A percentile compares a stretch with the other conserved stretches of the same genome.
Conservation (phyloP, 2,797 vertebrate species). For the Pseudochaenichthys georgianus region DNA sequence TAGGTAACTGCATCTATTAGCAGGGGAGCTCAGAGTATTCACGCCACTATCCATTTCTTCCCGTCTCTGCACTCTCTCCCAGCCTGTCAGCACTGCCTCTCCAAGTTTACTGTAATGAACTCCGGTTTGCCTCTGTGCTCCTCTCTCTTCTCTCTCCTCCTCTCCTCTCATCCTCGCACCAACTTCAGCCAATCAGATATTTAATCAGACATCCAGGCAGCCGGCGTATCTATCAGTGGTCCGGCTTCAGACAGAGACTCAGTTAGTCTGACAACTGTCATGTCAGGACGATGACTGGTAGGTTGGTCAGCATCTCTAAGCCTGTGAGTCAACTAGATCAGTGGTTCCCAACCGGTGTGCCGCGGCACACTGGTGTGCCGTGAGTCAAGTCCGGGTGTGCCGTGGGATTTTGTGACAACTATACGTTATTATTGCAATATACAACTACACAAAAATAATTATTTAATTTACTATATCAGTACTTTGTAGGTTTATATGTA, state of each 20-base stretch:
- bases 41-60: constrained; percentile 75
- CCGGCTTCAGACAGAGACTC: constrained; percentile 27
- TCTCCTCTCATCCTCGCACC: constrained; percentile 13
- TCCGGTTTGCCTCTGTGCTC: constrained; percentile 63
- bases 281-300: constrained; percentile 25
- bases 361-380: too few relatives aligned
- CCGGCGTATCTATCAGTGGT: constrained; percentile 37
- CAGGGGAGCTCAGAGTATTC: constrained; percentile 63
- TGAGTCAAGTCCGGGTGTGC: too few relatives aligned
- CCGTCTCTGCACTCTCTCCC: constrained; percentile 59
- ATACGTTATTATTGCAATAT: too few relatives aligned
- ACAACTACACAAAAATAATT: too few relatives aligned
- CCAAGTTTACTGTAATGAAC: constrained; percentile 77
- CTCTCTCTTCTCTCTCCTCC: constrained; percentile 3
- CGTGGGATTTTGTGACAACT: too few relatives aligned
- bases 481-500: too few relatives aligned
- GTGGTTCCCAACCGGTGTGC: too few relatives aligned
- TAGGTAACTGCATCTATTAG: constrained; percentile 72
- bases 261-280: constrained; percentile 47
- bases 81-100: constrained; percentile 72
- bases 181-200: constrained; percentile 54
- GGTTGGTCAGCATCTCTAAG: constrained; percentile 44
- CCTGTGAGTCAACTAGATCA: constrained; percentile 21
- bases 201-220: constrained; percentile 61
- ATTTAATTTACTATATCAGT: too few relatives aligned